Percentiles rank a stretch among this genome's conserved stretches.
phyloP scores from a whole-genome alignment of 2,113 vertebrate genomes.

The Petrocephalus microphthalmus region DNA sequence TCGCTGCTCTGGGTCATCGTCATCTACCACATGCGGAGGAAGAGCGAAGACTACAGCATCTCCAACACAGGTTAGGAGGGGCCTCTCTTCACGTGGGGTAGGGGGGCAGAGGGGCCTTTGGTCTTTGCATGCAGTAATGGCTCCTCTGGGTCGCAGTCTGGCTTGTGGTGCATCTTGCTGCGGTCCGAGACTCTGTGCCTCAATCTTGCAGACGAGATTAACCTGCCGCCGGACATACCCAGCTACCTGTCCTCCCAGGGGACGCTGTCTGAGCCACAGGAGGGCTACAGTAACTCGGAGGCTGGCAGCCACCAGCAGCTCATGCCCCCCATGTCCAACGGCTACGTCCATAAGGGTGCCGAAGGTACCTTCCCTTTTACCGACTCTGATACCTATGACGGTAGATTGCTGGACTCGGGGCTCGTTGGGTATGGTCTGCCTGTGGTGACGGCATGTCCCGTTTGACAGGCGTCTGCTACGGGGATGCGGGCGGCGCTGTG shows the following conservation, averaged over 20 bases:
- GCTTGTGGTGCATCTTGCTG: not conserved
- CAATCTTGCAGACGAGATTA: constrained; percentile 78
- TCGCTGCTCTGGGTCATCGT: constrained; percentile 98
- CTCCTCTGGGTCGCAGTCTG: not conserved
- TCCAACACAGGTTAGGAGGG: constrained; percentile 80
- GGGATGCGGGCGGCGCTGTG: constrained; percentile 59
- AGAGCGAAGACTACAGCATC: constrained; percentile 91
- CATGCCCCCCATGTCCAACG: constrained; percentile 76
- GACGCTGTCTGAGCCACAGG: constrained; percentile 88
- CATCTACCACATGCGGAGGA: constrained; percentile 95
- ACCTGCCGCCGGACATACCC: constrained; percentile 89
- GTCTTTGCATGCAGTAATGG: not conserved
- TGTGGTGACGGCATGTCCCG: not conserved
- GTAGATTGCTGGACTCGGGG: not conserved
- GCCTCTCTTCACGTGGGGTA: not conserved
- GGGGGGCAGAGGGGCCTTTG: not conserved
- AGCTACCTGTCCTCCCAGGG: constrained; percentile 96
- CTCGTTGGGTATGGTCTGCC: not conserved
- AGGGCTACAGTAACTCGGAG: constrained; percentile 91
- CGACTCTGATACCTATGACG: not conserved
- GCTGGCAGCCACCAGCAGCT: constrained; percentile 95
- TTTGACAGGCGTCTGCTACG: constrained; percentile 61
- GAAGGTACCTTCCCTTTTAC: constrained; percentile 63
- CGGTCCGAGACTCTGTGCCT: not conserved
- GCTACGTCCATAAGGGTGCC: constrained; percentile 75